Evolutionary conservation across 1,140 invertebrate species (phyloP).

Genomic region (Drosophila santomea): DNA sequence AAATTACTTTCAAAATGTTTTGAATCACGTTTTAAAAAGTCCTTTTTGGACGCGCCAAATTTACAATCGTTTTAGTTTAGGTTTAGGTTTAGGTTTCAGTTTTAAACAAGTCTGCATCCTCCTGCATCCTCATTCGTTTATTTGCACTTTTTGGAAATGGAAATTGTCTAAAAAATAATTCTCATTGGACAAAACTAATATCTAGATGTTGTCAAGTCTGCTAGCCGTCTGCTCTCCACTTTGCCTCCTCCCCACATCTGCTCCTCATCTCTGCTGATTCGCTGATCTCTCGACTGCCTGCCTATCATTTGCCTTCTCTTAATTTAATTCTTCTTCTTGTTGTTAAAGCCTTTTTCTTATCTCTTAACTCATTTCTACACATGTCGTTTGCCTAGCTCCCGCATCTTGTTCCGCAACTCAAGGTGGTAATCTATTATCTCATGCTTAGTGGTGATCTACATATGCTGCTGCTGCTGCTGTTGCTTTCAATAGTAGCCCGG

Average conservation of each 20-base stretch:
- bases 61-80: neutral
- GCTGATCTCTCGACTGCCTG: neutral
- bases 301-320: neutral
- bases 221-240: neutral
- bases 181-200: neutral
- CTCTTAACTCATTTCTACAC: neutral
- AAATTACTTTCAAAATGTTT: neutral
- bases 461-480: conserved; percentile 1
- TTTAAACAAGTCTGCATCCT: neutral
- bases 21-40: neutral
- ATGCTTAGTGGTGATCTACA: neutral
- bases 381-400: neutral
- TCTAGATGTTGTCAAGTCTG: conserved; percentile 4
- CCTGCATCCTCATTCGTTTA: neutral
- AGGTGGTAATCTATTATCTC: too few species aligned
- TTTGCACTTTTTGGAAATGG: neutral
- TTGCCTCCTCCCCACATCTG: neutral
- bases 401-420: neutral
- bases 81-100: neutral
- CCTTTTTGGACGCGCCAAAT: neutral
- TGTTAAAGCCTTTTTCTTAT: conserved; percentile 14
- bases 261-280: too few species aligned
- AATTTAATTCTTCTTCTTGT: conserved; percentile 1
- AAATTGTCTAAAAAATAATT: conserved; percentile 1
- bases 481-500: conserved; percentile 41